Evolutionary conservation across 2,888 invertebrate genomes (phyloP), one percentile per base, ranked within the genome.

Genomic region (Limnephilus lunatus): DNA sequence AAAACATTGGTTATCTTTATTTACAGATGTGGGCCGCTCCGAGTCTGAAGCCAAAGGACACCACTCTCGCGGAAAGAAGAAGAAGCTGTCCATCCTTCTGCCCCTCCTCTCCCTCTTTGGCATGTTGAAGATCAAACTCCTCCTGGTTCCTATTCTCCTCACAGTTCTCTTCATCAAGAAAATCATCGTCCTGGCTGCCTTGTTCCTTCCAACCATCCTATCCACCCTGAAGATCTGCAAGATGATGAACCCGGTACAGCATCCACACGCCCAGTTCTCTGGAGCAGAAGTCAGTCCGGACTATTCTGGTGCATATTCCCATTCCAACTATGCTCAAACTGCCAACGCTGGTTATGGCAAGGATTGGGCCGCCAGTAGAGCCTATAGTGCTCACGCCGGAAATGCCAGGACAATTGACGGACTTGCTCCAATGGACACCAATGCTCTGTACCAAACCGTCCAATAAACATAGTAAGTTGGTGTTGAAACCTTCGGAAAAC

Each of bases 81-180:
- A 96, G 95, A 96, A 95, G 94, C 94, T 96, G 11, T 96, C 96
- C 7, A 94, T 96, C 19, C 94, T 97, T 2, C 94, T 97, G 0
- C 97, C 97, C 0, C 94, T 97, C 1, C 94, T 97, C 53, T 96
- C 96, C 0, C 94, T 97, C 3, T 94, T 97, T 25, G 96, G 97
- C 15, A 94, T 96, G 0, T 94, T 96, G 93, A 97, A 97, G 95
- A 95, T 96, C 2, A 97, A 97, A 94, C 94, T 97, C 19, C 94
- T 97, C 83, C 95, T 97, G 39, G 95, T 97, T 1, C 97, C 97
- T 0, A 96, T 97, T 5, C 95, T 97, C 4, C 95, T 97, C 15
- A 96, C 96, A 1, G 97, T 97, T 0, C 94, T 97, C 94, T 95
- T 97, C 94, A 97, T 97, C 93, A 97, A 97, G 95, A 97, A 97